Evolutionary conservation across 2,797 vertebrate genomes (phyloP).

Genomic region (Hippoglossus hippoglossus): DNA sequence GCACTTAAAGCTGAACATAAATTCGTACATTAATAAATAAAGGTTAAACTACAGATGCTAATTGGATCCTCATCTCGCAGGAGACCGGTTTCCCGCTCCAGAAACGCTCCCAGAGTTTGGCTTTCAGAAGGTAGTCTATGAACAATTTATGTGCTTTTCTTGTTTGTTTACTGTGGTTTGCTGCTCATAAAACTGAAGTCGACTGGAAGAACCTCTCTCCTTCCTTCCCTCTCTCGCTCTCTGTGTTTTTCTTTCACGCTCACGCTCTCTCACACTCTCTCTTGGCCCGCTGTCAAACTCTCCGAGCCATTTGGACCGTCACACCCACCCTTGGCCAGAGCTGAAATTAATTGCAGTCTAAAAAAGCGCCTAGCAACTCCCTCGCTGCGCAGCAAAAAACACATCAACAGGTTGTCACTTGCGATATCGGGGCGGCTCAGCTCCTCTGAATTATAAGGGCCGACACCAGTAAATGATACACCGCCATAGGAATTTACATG

Average conservation of each 20-base stretch:
- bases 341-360: conserved; percentile 79
- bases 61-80: conserved; percentile 24
- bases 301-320: conserved; percentile 69
- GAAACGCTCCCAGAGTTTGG: conserved; percentile 56
- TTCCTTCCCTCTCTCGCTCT: conserved; percentile 10
- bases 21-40: conserved; percentile 23
- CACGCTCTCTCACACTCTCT: conserved; percentile 43
- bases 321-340: conserved; percentile 71
- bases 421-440: conserved; percentile 62
- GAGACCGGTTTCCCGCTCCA: background rate
- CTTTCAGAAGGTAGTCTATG: conserved; percentile 67
- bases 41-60: conserved; percentile 16
- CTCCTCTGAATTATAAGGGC: conserved; percentile 65
- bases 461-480: conserved; percentile 74
- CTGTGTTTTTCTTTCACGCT: conserved; percentile 5
- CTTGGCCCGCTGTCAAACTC: conserved; percentile 73
- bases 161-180: conserved; percentile 88
- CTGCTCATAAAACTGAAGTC: conserved; percentile 84
- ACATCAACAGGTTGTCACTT: conserved; percentile 83
- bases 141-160: conserved; percentile 80
- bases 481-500: conserved; percentile 66
- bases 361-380: conserved; percentile 80
- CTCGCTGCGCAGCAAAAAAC: conserved; percentile 62
- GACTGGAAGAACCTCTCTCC: conserved; percentile 69
- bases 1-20: background rate